Evolutionary conservation across 2,797 vertebrate genomes (phyloP).

Genomic region (Cichlasoma orientale): DNA sequence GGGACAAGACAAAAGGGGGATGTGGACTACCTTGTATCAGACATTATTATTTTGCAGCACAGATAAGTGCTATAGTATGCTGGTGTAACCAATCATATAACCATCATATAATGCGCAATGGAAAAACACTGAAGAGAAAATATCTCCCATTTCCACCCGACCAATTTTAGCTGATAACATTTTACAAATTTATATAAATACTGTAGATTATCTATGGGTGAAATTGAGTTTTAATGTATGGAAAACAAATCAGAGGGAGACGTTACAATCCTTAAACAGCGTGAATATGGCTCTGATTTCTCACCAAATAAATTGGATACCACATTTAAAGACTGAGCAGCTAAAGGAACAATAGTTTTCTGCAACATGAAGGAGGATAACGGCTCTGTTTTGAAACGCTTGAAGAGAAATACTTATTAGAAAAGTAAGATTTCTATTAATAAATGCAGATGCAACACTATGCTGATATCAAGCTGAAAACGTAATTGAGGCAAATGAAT

Average conservation of each 20-base stretch:
- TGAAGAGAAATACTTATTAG: no score
- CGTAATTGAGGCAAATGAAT: no score
- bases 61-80: background rate
- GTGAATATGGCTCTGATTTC: background rate
- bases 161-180: background rate
- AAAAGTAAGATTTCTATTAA: no score
- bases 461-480: no score
- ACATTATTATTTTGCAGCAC: background rate
- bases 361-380: background rate
- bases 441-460: no score
- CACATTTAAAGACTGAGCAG: no score
- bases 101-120: conserved; percentile 5
- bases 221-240: background rate
- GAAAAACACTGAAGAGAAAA: conserved; percentile 7
- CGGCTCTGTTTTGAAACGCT: no score
- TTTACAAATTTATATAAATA: background rate
- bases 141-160: background rate
- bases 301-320: no score
- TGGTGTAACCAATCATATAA: conserved; percentile 7
- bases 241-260: background rate
- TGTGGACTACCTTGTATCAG: background rate
- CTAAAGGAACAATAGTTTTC: background rate
- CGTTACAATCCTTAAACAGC: no score
- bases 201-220: no score
- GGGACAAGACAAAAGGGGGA: background rate